Conservation (phyloP, 2,113 vertebrate genomes). For the Opisthocomus hoazin region DNA sequence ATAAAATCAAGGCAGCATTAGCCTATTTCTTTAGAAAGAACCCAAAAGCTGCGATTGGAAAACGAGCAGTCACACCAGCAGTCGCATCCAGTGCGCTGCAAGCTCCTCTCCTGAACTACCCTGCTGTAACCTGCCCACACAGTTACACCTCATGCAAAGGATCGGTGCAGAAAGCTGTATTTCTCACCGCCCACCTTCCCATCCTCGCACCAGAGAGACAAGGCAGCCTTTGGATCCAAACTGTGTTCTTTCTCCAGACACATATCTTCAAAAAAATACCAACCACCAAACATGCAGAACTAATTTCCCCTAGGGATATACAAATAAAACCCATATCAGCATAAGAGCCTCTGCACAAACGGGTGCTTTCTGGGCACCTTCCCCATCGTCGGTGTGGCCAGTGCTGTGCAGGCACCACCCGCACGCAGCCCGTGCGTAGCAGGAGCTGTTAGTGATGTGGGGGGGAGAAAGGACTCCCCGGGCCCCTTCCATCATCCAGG, state of each 20-base stretch:
- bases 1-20: neutral
- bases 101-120: neutral
- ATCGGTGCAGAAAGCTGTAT: neutral
- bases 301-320: neutral
- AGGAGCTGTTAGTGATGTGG: too few species aligned
- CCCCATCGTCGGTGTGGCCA: accelerated
- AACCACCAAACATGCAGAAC: neutral
- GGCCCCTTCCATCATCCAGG: neutral
- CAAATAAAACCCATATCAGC: neutral
- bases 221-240: neutral
- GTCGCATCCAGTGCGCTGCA: neutral
- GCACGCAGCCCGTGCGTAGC: accelerated
- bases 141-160: neutral
- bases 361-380: neutral
- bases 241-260: neutral
- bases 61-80: neutral
- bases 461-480: neutral
- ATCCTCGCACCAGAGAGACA: neutral
- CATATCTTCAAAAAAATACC: neutral
- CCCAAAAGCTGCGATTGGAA: neutral
- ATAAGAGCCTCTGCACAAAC: neutral
- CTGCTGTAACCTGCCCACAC: neutral
- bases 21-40: neutral
- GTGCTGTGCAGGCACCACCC: neutral
- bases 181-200: neutral